Base-by-base conservation (phyloP, 2,888 invertebrate genomes). In the Odontocerum albicorne region DNA sequence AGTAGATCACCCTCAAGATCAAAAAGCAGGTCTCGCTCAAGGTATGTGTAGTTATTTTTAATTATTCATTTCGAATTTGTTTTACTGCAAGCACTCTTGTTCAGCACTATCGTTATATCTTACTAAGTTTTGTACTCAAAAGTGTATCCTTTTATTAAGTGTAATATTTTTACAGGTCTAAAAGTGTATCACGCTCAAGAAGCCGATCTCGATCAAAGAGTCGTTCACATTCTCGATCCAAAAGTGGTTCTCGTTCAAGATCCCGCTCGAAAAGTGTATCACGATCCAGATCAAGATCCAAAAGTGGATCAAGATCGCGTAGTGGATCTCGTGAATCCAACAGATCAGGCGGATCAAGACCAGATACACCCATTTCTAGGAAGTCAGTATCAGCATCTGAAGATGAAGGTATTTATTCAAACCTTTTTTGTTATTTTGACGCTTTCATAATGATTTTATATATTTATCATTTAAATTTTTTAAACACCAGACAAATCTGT, bases 331-430 rank as follows among this genome's bases (percentile, higher is more conserved):
- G 57, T 51, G 57, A 69, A 70, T 57, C 65, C 13, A 69, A 70
- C 3, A 63, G 68, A 22, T 71, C 70, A 59, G 61, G 72, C 62
- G 64, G 76, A 65, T 77, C 77, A 1, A 66, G 77, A 32, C 75
- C 76, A 0, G 77, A 77, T 21, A 82, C 82, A 1, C 82, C 82
- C 1, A 79, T 79, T 12, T 81, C 82, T 2, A 72, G 82, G 46
- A 83, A 83, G 63, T 83, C 82, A 10, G 79, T 82, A 2, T 83
- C 82, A 1, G 82, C 81, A 6, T 82, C 82, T 63, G 82, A 82
- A 64, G 77, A 77, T 60, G 77, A 77, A 65, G 71, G 61, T 61
- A 27, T 17, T 12, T 27, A 2, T 16, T 20, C 8, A 27, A 7
- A 7, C n/a, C n/a, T n/a, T n/a, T n/a, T n/a, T n/a, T n/a, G n/a